Evolutionary conservation across 2,888 invertebrate species (phyloP).

Genomic region (Chrysolina haemoptera): DNA sequence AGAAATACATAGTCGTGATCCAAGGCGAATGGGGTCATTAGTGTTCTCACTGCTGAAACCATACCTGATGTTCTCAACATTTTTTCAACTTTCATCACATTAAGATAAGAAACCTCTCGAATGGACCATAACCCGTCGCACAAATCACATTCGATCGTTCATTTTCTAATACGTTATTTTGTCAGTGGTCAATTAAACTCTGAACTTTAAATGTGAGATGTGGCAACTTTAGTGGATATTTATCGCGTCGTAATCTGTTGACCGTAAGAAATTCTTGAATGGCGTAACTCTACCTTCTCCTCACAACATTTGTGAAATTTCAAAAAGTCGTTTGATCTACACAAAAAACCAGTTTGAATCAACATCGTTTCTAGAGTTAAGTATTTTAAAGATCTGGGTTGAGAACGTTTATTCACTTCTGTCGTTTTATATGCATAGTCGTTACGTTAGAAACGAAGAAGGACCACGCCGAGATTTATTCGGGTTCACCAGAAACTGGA

Average conservation of each 20-base stretch:
- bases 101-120: slow-evolving; percentile 16
- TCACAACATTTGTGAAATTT: slow-evolving; percentile 22
- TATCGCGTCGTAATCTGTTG: slow-evolving; percentile 21
- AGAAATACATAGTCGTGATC: not conserved
- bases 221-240: slow-evolving; percentile 22
- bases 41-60: not conserved
- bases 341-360: slow-evolving; percentile 23
- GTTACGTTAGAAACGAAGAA: slow-evolving; percentile 11
- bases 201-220: slow-evolving; percentile 18
- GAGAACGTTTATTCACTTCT: slow-evolving; percentile 19
- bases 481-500: not conserved
- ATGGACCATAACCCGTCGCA: slow-evolving; percentile 8
- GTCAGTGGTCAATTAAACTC: slow-evolving; percentile 23
- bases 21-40: not conserved
- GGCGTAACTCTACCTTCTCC: slow-evolving; percentile 23
- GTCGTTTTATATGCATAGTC: not conserved
- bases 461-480: not conserved
- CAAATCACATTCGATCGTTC: slow-evolving; percentile 12
- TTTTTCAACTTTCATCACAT: slow-evolving; percentile 10
- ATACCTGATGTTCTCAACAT: not conserved
- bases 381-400: slow-evolving; percentile 18
- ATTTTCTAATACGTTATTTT: slow-evolving; percentile 21
- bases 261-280: slow-evolving; percentile 23
- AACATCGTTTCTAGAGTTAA: slow-evolving; percentile 22
- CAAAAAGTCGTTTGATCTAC: slow-evolving; percentile 22